Evolutionary conservation across 2,113 vertebrate genomes (phyloP), one percentile per base, ranked within the genome.

Genomic region (Synchiropus splendidus): DNA sequence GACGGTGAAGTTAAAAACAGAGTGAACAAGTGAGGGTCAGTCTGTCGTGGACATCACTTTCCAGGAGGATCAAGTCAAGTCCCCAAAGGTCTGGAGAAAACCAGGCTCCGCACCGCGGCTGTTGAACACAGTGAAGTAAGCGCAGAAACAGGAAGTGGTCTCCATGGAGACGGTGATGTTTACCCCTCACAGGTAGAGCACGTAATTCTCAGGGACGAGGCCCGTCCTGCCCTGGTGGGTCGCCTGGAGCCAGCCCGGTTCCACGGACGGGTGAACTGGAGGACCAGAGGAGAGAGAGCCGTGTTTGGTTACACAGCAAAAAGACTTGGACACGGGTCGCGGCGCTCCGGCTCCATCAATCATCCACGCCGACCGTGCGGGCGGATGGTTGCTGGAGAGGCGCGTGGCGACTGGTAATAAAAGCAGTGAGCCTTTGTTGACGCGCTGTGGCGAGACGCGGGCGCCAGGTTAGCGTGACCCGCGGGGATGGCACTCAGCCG

Each of bases 221-320:
- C 92, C 92, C 33, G 90, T 94, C 88, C 81, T 94, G 50, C 90
- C 92, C 78, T 96, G 85, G 5, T 89, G 92, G 8, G 91, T 96
- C 64, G 91, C 92, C 74, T 94, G 94, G 65, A 98, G 83, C 92
- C 94, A 96, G 64, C 91, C 92, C 39, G 94, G 93, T 81, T 95
- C 90, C 68, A 94, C 87, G 11, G 93, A 96, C 1, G 89, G 80
- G 72, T 94, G 92, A 43, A 97, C 94, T 95, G 58, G 69, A 42
- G 43, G 70, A 43, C 44, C 40, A 46, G 58, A 40, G 49, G n/a
- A 53, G 16, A 46, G 6, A 21, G 51, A 34, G 46, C 5, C 36
- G 1, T 59, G 9, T 18, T 2, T 6, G 38, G 27, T 31, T 1
- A 21, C 32, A 45, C 16, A 13, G 18, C 9, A 12, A 3, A 43